Evolutionary conservation across 2,113 vertebrate species (phyloP), one percentile per base, ranked within the genome.

Genomic region (Lagopus leucura): DNA sequence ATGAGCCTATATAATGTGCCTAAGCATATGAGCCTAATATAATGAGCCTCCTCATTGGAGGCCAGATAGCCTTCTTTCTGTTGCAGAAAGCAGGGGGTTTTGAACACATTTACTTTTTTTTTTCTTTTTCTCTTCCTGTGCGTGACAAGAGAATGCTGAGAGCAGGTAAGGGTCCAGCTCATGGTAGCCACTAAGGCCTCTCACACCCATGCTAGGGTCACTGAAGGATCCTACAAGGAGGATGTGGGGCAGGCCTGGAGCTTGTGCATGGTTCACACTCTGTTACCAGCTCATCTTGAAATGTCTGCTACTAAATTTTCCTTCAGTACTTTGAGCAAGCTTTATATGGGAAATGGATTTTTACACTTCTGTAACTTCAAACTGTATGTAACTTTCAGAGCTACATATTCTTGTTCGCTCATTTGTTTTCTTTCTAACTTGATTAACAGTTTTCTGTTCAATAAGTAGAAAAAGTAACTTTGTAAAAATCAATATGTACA

Each of bases 191-290:
- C 38, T 61, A 38, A 76, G 8, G 40, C 64, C 43, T 79, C 69
- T 57, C n/a, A 18, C 0, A 0, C 34, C 34, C 1, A 3, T 1
- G 13, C 11, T 40, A 73, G 54, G 10, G 18, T 58, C 42, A 73
- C 42, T 82, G 67, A n/a, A 65, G 24, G 27, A 47, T 72, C 7
- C 32, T 58, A 19, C 45, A 13, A 20, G n/a, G 78, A 79, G 15
- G 27, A 30, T 2, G 6, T 0, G 2, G 40, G 52, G 79, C 8
- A 32, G 13, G 50, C 38, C 61, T 7, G 55, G 36, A 58, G 8
- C 8, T 34, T 1, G 2, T 5, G 3, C 11, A 0, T 36, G 60
- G 10, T 50, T 94, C 32, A 13, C 0, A 4, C 61, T 77, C 30
- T 86, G 20, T 38, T 63, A 74, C 8, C 0, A 6, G 7, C 7